Conservation (phyloP, 2,113 vertebrate genomes). For the Cairina moschata region DNA sequence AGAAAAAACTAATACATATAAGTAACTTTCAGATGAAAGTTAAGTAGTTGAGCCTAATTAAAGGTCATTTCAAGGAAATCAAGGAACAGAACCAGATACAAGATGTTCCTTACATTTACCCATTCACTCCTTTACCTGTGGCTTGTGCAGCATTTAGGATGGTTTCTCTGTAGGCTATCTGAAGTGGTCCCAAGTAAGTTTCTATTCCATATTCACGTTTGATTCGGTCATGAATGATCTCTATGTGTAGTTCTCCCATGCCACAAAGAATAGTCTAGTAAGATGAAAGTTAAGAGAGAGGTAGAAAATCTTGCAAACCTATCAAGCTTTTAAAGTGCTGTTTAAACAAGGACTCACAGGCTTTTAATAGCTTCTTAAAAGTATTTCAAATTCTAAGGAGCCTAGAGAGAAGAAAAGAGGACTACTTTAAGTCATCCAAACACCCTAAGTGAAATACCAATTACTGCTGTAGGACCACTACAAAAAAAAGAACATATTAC, state of each 20-base stretch:
- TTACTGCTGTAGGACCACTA: background rate
- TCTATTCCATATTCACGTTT: slow-evolving; percentile 92
- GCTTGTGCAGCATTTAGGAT: slow-evolving; percentile 78
- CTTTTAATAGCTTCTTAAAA: background rate
- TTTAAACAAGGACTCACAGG: background rate
- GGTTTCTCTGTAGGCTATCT: slow-evolving; percentile 95
- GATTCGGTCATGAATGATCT: slow-evolving; percentile 96
- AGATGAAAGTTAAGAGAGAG: background rate
- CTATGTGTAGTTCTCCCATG: slow-evolving; percentile 99
- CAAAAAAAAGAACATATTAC: background rate
- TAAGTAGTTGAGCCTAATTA: background rate
- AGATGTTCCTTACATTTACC: background rate
- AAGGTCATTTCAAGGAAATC: background rate
- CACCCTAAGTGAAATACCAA: background rate
- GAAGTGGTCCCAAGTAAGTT: slow-evolving; percentile 92
- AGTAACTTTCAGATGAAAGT: background rate
- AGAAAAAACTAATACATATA: background rate
- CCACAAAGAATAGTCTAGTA: slow-evolving; percentile 92
- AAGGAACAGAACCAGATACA: background rate
- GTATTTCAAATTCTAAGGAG: background rate
- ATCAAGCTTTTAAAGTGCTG: background rate
- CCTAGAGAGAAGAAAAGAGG: background rate
- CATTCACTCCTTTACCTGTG: slow-evolving; percentile 76
- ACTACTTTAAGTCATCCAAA: background rate
- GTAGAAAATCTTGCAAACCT: background rate